phyloP scores from a whole-genome alignment of 2,113 vertebrate genomes.

The Leptocoma aspasia region DNA sequence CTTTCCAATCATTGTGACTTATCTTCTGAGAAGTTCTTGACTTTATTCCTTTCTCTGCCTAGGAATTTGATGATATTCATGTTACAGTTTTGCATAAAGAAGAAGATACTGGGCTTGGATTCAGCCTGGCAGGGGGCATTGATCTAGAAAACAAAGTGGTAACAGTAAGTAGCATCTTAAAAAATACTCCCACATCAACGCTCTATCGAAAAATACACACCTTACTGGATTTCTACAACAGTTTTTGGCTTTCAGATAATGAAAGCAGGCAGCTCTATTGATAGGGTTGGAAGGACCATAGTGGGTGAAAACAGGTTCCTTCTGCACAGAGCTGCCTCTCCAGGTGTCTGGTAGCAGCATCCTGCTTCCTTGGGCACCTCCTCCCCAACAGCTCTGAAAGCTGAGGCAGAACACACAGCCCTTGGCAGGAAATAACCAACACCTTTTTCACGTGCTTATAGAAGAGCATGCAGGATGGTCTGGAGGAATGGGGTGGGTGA shows the following conservation, averaged over 20 bases:
- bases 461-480: background rate
- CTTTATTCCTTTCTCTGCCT: background rate
- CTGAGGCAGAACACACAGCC: background rate
- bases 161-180: conserved; percentile 77
- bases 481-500: background rate
- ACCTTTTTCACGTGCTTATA: rapidly evolving
- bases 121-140: conserved; percentile 89
- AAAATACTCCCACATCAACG: background rate
- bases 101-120: conserved; percentile 88
- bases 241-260: background rate
- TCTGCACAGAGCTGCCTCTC: background rate
- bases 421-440: background rate
- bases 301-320: background rate
- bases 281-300: background rate
- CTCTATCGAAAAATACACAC: background rate
- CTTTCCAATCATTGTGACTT: background rate
- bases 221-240: background rate
- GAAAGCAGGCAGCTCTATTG: background rate
- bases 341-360: background rate
- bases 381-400: background rate
- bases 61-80: conserved; percentile 90
- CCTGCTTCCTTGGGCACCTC: background rate
- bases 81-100: conserved; percentile 93
- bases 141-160: conserved; percentile 88
- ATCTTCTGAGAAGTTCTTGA: background rate